These are phyloP conservation scores for Todiramphus saurophagus DNA, from an alignment of 2,113 vertebrate genomes.

Conservation along the genomic window DNA sequence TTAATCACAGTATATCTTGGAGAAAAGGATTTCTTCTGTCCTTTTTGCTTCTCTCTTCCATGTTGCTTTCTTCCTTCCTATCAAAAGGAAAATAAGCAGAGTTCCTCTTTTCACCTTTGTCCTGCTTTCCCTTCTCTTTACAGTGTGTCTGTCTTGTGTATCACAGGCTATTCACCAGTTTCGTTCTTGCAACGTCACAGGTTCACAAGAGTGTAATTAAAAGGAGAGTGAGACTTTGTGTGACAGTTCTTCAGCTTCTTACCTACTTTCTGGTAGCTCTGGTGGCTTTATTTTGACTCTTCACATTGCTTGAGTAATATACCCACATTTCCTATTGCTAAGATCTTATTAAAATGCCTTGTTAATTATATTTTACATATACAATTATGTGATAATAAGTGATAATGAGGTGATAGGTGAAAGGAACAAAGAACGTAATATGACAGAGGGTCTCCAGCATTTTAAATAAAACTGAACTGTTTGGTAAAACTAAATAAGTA, in stretches of 20 bases:
- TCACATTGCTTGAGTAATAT: neutral
- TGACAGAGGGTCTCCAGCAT: neutral
- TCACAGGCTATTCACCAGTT: neutral
- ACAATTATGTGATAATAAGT: neutral
- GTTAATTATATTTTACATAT: neutral
- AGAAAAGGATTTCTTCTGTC: neutral
- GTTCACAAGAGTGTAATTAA: neutral
- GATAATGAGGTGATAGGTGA: neutral
- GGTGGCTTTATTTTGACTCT: neutral
- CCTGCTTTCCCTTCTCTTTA: neutral
- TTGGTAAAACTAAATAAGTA: neutral
- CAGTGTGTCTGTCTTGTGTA: neutral
- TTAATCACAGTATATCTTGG: neutral
- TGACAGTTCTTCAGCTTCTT: neutral
- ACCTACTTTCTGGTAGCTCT: neutral
- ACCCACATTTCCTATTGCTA: neutral
- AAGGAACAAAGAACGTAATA: neutral
- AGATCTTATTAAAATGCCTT: neutral
- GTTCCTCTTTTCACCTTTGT: neutral
- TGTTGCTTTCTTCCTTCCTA: neutral
- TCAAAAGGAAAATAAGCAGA: neutral
- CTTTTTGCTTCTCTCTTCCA: too few relatives aligned
- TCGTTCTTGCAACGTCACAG: neutral
- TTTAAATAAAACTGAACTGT: neutral
- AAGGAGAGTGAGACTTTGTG: neutral